Evolutionary conservation across 2,888 invertebrate species (phyloP), one percentile per base, ranked within the genome.

Genomic region (Heliothis peltigera): DNA sequence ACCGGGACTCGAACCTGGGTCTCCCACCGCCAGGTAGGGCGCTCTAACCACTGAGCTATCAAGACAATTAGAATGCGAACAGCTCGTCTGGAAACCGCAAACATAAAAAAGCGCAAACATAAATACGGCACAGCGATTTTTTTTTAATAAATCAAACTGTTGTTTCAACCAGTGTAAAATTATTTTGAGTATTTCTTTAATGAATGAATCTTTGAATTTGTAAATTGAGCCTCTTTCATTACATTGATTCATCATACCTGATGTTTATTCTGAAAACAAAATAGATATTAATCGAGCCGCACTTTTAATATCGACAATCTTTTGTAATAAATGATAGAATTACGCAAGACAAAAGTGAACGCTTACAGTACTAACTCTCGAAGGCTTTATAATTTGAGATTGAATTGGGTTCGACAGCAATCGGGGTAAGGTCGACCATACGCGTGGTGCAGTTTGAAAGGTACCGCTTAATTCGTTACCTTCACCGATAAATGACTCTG

Each of bases 41-140:
- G 94, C 95, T 95, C 92, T 95, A 61, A 87, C 95, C 95, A 86
- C 92, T 95, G 86, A 95, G 95, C 95, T 95, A 95, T 93, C 95
- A 94, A 95, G 95, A 94, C 95, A 93, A 87, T 87, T 68, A 82
- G 89, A 90, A 91, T 90, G 90, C 87, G 83, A 87, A 61, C 80
- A 87, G 85, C 83, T 78, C 52, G 81, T 71, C 85, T 85, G 87
- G 84, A 78, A 70, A 80, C 79, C 80, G 65, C 42, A 47, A 49
- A 73, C 59, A 43, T 60, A 65, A 48, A n/a, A n/a, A n/a, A n/a
- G n/a, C n/a, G n/a, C n/a, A n/a, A n/a, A n/a, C n/a, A n/a, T n/a
- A n/a, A n/a, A n/a, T n/a, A n/a, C n/a, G n/a, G n/a, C n/a, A n/a
- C n/a, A n/a, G n/a, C n/a, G n/a, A n/a, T n/a, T n/a, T n/a, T n/a